These are phyloP conservation scores for Calliphora vomitoria DNA, from an alignment of 2,888 invertebrate species.

Conservation along the genomic window DNA sequence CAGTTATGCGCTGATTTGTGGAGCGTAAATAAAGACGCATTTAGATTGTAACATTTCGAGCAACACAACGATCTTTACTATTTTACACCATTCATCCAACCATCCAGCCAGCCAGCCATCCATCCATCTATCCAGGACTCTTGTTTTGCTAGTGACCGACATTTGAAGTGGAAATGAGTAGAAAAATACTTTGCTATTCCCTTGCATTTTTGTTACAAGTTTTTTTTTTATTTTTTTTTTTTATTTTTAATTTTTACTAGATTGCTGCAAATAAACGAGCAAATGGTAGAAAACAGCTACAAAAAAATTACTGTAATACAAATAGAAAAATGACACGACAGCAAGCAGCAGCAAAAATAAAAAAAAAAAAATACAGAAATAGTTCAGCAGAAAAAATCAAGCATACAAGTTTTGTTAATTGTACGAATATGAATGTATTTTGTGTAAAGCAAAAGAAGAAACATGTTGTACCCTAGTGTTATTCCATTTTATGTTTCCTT, in stretches of 20 bases:
- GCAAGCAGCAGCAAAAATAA: not conserved
- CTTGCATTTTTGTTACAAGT: conserved; percentile 31
- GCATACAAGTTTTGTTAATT: conserved; percentile 28
- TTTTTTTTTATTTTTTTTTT: conserved; percentile 45
- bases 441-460: not conserved
- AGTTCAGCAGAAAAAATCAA: conserved; percentile 34
- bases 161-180: conserved; percentile 74
- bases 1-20: conserved; percentile 71
- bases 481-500: conserved; percentile 48
- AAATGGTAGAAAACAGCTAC: conserved; percentile 43
- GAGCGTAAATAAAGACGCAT: conserved; percentile 72
- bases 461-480: conserved; percentile 62
- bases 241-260: conserved; percentile 32
- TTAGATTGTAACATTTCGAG: conserved; percentile 66
- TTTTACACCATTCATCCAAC: conserved; percentile 51
- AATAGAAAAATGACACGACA: conserved; percentile 53
- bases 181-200: conserved; percentile 70
- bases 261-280: conserved; percentile 62
- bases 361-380: conserved; percentile 12
- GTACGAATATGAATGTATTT: not conserved
- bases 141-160: conserved; percentile 75
- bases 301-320: conserved; percentile 40
- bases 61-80: conserved; percentile 56
- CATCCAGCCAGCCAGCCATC: conserved; percentile 47
- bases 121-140: conserved; percentile 66